Percentiles rank a stretch among this genome's conserved stretches.
Conservation (phyloP, 2,113 vertebrate species). For the Girardinichthys multiradiatus region DNA sequence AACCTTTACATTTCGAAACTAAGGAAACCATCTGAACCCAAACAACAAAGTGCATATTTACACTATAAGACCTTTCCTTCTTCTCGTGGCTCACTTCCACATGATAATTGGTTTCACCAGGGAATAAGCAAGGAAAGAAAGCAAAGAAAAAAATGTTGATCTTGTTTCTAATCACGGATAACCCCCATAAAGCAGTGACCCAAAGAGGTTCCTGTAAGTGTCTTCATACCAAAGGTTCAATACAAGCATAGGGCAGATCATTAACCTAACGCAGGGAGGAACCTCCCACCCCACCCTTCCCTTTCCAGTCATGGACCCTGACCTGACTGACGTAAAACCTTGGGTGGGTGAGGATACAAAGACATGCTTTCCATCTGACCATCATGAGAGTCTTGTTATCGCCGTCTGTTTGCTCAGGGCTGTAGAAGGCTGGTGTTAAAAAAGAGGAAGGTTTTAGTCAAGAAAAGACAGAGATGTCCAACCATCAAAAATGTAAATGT, state of each 20-base stretch:
- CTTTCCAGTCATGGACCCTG: constrained; percentile 33
- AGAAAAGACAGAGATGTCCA: constrained; percentile 55
- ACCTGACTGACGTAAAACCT: constrained; percentile 52
- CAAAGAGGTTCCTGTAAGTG: constrained; percentile 15
- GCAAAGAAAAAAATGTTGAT: neutral
- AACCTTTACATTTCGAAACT: neutral
- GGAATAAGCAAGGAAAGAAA: constrained; percentile 18
- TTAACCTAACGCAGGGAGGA: constrained; percentile 23
- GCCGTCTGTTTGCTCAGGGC: constrained; percentile 68
- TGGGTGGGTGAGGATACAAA: constrained; percentile 57
- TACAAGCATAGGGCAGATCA: constrained; percentile 17
- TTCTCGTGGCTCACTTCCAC: neutral
- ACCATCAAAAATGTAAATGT: no score
- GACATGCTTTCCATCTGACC: constrained; percentile 48
- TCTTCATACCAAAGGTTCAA: neutral
- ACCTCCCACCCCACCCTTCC: constrained; percentile 36
- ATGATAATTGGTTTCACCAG: neutral
- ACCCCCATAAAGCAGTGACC: constrained; percentile 28
- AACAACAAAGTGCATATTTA: neutral
- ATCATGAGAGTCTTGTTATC: constrained; percentile 40
- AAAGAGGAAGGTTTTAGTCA: constrained; percentile 56
- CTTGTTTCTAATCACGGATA: constrained; percentile 15
- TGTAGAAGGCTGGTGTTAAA: constrained; percentile 48
- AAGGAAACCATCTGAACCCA: neutral
- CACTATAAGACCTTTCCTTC: neutral